phyloP scores from a whole-genome alignment of 1,140 invertebrate species.

The Hypsibius dujardini region DNA sequence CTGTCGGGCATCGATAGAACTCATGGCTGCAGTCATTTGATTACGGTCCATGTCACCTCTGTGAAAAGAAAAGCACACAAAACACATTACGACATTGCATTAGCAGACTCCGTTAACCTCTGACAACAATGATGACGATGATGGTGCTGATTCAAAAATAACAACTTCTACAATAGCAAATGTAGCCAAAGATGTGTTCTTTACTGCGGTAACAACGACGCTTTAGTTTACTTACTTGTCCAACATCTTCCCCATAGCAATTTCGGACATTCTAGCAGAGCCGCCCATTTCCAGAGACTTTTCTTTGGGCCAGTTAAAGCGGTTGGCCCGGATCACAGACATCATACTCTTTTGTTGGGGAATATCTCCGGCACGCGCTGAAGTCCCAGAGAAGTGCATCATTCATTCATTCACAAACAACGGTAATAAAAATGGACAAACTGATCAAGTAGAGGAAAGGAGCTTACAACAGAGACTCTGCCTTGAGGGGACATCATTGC shows the following conservation, averaged over 20 bases:
- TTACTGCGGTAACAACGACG: not conserved
- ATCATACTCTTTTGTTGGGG: not conserved
- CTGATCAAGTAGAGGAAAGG: too few species aligned
- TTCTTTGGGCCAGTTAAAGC: slow-evolving; percentile 7
- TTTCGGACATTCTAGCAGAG: not conserved
- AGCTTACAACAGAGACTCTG: not conserved
- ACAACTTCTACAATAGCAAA: not conserved
- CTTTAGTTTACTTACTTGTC: slow-evolving; percentile 2
- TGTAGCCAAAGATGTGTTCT: not conserved
- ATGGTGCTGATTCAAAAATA: not conserved
- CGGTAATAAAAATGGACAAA: too few species aligned
- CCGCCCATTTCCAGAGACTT: not conserved
- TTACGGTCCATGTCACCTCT: not conserved
- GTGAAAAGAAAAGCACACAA: not conserved
- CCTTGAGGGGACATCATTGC: not conserved
- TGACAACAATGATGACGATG: not conserved
- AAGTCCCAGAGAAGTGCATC: not conserved
- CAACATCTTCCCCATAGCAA: slow-evolving; percentile 5
- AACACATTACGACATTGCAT: not conserved
- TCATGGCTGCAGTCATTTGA: slow-evolving; percentile 1
- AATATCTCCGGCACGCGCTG: not conserved
- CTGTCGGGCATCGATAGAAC: not conserved
- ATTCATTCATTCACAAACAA: too few species aligned
- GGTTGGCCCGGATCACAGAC: not conserved
- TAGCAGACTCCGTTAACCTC: not conserved